Base-by-base conservation (phyloP, 2,888 invertebrate species). In the Noctua fimbriata region DNA sequence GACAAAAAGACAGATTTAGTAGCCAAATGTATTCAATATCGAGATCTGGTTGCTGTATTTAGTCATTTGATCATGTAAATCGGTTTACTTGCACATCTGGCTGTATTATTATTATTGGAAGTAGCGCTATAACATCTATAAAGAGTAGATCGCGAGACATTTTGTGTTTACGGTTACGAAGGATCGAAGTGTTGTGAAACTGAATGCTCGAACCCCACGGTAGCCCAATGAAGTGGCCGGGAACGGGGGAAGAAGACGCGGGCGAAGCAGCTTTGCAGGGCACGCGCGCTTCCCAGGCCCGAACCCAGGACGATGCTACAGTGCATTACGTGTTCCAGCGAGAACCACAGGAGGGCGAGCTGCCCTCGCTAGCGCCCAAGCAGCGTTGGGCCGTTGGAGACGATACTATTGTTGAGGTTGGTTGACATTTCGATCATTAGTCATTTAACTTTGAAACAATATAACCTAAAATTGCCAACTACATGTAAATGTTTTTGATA, bases 251-350 rank as follows among this genome's bases (percentile, higher is more conserved):
- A 96, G 98, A 98, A 97, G 96, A 97, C 97, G 94, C 94, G 94
- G 97, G 96, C 85, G 97, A 97, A 92, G 95, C 96, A 87, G 95
- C 94, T 87, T 92, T 96, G 92, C 96, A 96, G 95, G 98, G 97
- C 97, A 97, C 97, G 92, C 97, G 97, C 95, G 97, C 96, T 94
- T 97, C 97, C 93, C 98, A 97, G 95, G 97, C 97, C 95, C 98
- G 98, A 92, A 97, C 98, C 88, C 96, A 96, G 87, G 99, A 99
- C 95, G 99, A 99, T 97, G 99, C 99, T 86, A 98, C 98, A 94
- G 99, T 99, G 89, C 98, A 99, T 92, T 99, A 99, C 95, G 98
- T 99, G 89, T 99, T 98, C 94, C 99, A 99, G 90, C 93, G 96
- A 81, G 98, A 98, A 85, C 98, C 98, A 88, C 98, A 98, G 87